These are phyloP conservation scores for Picathartes gymnocephalus DNA, from an alignment of 2,113 vertebrate species.

Conservation along the genomic window DNA sequence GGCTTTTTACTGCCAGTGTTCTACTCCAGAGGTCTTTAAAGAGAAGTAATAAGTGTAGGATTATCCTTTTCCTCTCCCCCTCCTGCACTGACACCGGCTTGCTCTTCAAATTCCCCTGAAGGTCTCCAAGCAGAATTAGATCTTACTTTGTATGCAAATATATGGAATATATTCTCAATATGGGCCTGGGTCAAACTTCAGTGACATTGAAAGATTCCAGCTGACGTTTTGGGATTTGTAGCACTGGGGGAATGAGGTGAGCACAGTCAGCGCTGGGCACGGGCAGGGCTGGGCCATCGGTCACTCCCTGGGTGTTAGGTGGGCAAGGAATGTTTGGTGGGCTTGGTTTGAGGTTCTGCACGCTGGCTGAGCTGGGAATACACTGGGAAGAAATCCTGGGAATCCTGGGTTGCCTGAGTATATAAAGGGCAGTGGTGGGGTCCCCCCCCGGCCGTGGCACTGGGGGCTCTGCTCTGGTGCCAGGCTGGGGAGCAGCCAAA, in stretches of 20 bases:
- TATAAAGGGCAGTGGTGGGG: accelerated
- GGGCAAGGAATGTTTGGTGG: not conserved
- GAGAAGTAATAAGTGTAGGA: not conserved
- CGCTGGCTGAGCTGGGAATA: not conserved
- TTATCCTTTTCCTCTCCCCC: not conserved
- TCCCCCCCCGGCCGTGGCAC: not conserved
- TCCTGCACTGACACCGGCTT: not conserved
- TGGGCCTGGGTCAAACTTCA: not conserved
- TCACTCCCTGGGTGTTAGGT: not conserved
- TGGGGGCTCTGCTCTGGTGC: not conserved
- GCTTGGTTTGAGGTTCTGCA: not conserved
- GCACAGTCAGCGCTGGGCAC: not conserved
- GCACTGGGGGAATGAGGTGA: accelerated
- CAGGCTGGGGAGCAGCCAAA: not conserved
- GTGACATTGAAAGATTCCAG: not conserved
- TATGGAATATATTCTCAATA: not conserved
- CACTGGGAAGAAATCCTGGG: not conserved
- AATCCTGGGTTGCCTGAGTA: accelerated
- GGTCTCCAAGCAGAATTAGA: not conserved
- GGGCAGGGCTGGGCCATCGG: not conserved
- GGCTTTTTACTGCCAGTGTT: not conserved
- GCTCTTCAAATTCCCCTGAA: not conserved
- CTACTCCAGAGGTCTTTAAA: not conserved
- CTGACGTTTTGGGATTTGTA: not conserved
- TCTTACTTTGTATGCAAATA: not conserved